Percentiles rank a stretch among this genome's conserved stretches.
These are phyloP conservation scores for Lingula anatina DNA, from an alignment of 2,888 invertebrate species.

Conservation along the genomic window DNA sequence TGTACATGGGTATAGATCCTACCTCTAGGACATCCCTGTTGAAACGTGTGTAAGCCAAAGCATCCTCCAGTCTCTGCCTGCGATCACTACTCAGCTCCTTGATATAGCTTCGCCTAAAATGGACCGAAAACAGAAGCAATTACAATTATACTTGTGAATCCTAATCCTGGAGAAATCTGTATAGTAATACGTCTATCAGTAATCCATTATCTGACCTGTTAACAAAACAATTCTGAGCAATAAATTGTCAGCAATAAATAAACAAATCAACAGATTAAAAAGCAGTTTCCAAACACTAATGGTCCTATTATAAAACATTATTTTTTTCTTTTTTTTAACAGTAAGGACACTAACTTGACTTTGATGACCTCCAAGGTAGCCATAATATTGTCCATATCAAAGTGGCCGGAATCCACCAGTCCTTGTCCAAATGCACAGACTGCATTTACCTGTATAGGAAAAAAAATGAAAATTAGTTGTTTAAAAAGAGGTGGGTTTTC, in stretches of 20 bases:
- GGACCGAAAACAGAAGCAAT: neutral
- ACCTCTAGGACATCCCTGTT: conserved; percentile 81
- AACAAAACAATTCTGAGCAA: no score
- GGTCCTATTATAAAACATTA: no score
- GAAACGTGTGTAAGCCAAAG: conserved; percentile 82
- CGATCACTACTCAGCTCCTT: conserved; percentile 66
- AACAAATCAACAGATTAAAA: no score
- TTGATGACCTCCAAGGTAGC: neutral
- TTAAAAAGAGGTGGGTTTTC: no score
- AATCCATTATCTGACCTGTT: conserved; percentile 80
- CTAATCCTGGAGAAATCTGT: no score
- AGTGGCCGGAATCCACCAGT: neutral
- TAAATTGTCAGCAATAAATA: no score
- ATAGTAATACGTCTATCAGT: conserved; percentile 85
- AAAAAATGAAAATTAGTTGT: no score
- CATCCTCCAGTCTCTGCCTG: conserved; percentile 68
- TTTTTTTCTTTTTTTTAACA: no score
- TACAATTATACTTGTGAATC: no score
- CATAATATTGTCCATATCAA: neutral
- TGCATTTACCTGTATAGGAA: no score
- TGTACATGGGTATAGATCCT: conserved; percentile 9
- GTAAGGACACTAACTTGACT: neutral
- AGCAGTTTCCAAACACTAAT: no score
- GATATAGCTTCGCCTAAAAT: conserved; percentile 37
- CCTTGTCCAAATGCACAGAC: neutral